Evolutionary conservation across 2,888 invertebrate genomes (phyloP).

Genomic region (Ryuthela nishihirai): DNA sequence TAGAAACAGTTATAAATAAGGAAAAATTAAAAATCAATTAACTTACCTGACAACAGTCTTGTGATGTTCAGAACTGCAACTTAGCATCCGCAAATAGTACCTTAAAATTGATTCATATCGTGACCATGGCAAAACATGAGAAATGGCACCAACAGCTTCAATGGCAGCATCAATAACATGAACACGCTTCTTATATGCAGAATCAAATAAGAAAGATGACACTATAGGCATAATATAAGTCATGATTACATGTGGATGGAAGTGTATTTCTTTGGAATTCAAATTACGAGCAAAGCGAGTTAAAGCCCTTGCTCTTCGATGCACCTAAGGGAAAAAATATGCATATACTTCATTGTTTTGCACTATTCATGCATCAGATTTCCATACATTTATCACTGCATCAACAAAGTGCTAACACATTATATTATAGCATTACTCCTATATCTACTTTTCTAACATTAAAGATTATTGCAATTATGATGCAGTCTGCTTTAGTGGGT

Average conservation of each 20-base stretch:
- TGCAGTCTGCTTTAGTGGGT: too few relatives aligned
- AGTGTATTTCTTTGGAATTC: slow-evolving; percentile 23
- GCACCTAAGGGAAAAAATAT: slow-evolving; percentile 62
- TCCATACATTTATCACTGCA: too few relatives aligned
- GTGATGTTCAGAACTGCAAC: slow-evolving; percentile 66
- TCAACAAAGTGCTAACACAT: too few relatives aligned
- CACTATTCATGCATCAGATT: slow-evolving; percentile 4
- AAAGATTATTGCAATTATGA: too few relatives aligned
- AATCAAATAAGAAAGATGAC: slow-evolving; percentile 71
- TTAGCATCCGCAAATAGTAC: slow-evolving; percentile 72
- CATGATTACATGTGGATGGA: slow-evolving; percentile 61
- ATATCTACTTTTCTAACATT: too few relatives aligned
- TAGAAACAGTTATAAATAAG: too few relatives aligned
- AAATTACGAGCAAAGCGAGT: slow-evolving; percentile 57
- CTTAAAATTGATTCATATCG: slow-evolving; percentile 79
- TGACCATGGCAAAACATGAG: slow-evolving; percentile 79
- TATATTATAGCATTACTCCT: too few relatives aligned
- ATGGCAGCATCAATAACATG: slow-evolving; percentile 79
- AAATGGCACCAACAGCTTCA: slow-evolving; percentile 70
- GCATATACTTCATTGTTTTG: neutral
- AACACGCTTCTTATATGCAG: slow-evolving; percentile 70
- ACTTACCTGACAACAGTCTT: slow-evolving; percentile 66
- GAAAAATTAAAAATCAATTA: neutral
- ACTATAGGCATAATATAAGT: slow-evolving; percentile 82
- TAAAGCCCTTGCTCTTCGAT: slow-evolving; percentile 78